phyloP scores from a whole-genome alignment of 2,888 invertebrate genomes.

The Margaritifera margaritifera region DNA sequence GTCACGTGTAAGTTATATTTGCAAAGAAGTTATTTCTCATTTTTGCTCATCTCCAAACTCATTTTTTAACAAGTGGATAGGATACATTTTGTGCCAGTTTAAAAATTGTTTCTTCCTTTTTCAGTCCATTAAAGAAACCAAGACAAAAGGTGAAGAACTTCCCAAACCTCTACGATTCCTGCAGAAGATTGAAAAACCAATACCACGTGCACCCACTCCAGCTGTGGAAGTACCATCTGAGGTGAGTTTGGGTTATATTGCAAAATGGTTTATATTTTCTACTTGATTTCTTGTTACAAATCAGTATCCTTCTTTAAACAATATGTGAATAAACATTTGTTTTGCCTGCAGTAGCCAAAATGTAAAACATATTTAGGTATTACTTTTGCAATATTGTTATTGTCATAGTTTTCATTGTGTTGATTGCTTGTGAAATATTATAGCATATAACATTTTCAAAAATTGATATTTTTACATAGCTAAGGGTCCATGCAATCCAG shows the following conservation, averaged over 20 bases:
- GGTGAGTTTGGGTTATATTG: slow-evolving; percentile 34
- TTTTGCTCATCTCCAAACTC: no score
- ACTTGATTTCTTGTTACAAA: not conserved
- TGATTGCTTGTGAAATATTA: no score
- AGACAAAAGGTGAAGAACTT: slow-evolving; percentile 53
- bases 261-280: not conserved
- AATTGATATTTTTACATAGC: no score
- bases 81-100: not conserved
- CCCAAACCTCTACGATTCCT: slow-evolving; percentile 70
- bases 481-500: no score
- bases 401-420: no score
- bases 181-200: slow-evolving; percentile 73
- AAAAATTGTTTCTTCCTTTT: slow-evolving; percentile 4
- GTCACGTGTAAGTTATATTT: no score
- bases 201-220: slow-evolving; percentile 73
- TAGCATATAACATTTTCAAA: no score
- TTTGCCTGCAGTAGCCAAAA: no score
- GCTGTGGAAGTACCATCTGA: slow-evolving; percentile 68
- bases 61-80: not conserved
- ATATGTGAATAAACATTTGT: not conserved
- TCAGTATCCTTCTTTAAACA: not conserved
- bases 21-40: no score
- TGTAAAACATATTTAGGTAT: no score
- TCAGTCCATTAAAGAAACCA: slow-evolving; percentile 65
- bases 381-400: no score